A percentile compares a stretch with the other conserved stretches of the same genome.
These are phyloP conservation scores for Netelia inedita DNA, from an alignment of 2,888 invertebrate genomes.

Conservation along the genomic window DNA sequence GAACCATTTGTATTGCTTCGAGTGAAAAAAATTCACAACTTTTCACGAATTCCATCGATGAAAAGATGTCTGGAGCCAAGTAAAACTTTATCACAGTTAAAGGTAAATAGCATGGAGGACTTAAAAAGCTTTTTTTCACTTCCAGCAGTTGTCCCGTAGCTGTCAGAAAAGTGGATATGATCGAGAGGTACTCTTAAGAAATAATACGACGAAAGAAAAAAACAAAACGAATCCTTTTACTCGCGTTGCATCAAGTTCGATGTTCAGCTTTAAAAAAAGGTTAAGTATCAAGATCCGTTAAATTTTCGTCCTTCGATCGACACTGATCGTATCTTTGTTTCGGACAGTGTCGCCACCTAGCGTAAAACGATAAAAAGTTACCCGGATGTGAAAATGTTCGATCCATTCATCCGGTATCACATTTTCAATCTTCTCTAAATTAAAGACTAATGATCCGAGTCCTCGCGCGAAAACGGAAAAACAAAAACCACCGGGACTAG, in stretches of 20 bases:
- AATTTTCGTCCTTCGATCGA: too few species aligned
- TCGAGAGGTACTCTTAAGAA: neutral
- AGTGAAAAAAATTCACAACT: neutral
- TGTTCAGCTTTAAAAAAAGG: too few species aligned
- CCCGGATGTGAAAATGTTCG: neutral
- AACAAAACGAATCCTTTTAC: too few species aligned
- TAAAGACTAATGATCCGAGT: slow-evolving; percentile 8
- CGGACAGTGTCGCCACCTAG: neutral
- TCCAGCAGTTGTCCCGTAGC: neutral
- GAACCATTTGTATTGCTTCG: neutral
- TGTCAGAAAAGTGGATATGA: neutral
- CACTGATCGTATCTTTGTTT: neutral
- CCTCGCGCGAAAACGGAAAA: slow-evolving; percentile 4
- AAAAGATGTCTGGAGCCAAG: neutral
- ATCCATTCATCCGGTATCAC: neutral
- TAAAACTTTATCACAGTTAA: neutral
- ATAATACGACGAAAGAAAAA: neutral
- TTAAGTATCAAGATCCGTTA: too few species aligned
- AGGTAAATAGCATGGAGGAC: neutral
- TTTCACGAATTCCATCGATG: neutral
- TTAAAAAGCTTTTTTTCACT: neutral
- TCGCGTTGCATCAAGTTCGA: too few species aligned
- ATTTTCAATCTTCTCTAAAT: neutral
- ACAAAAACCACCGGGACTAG: slow-evolving; percentile 55
- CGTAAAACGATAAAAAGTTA: neutral